phyloP scores from a whole-genome alignment of 2,797 vertebrate genomes.

The Tachyglossus aculeatus region DNA sequence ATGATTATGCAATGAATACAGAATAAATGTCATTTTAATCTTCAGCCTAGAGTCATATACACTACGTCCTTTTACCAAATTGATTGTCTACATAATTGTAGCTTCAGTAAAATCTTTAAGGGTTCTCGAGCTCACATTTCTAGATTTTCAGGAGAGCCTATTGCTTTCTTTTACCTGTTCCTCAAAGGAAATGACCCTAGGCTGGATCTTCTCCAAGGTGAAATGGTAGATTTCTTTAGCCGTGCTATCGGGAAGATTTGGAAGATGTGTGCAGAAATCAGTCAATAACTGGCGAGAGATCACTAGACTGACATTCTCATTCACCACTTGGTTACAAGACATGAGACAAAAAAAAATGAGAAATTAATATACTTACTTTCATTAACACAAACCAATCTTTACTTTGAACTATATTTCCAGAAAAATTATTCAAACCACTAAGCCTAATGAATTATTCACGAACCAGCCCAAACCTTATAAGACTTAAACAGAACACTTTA shows the following conservation, averaged over 20 bases:
- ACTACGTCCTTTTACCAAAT: no score
- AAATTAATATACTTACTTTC: background rate
- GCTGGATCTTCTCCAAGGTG: constrained; percentile 97
- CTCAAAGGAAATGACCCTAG: constrained; percentile 97
- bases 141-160: background rate
- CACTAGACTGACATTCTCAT: constrained; percentile 97
- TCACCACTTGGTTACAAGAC: constrained; percentile 85
- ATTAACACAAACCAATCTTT: constrained; percentile 19
- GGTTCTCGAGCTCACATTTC: constrained; percentile 5
- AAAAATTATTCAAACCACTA: background rate
- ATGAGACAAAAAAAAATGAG: constrained; percentile 8
- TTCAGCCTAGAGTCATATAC: no score
- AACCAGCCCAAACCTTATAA: no score
- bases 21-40: no score
- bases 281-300: constrained; percentile 96
- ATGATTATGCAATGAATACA: no score
- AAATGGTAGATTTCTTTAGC: constrained; percentile 97
- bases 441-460: background rate
- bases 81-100: no score
- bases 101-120: no score
- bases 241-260: constrained; percentile 90
- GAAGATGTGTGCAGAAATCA: constrained; percentile 95
- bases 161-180: constrained; percentile 84
- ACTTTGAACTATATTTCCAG: constrained; percentile 30
- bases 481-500: no score